Conservation (phyloP, 2,797 vertebrate genomes). For the Epinephelus malabaricus region DNA sequence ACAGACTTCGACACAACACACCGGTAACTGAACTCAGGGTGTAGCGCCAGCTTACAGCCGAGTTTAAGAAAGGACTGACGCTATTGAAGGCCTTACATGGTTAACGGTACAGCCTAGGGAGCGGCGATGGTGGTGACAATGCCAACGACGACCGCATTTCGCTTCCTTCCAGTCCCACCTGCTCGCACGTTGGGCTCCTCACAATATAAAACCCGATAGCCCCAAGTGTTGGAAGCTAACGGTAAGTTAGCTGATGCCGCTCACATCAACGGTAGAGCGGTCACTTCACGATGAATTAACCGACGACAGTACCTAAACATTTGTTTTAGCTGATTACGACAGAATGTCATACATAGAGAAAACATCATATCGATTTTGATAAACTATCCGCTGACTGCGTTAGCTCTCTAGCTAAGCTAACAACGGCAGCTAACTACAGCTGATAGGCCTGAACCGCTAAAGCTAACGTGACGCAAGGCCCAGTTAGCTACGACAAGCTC, state of each 20-base stretch:
- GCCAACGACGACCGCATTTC: constrained; percentile 31
- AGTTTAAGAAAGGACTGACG: rapidly evolving
- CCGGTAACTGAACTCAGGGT: background rate
- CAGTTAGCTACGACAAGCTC: constrained; percentile 12
- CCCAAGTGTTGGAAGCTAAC: constrained; percentile 49
- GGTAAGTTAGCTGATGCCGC: constrained; percentile 11
- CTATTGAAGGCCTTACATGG: background rate
- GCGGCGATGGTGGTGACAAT: background rate
- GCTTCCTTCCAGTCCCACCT: constrained; percentile 44
- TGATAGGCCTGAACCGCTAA: constrained; percentile 62
- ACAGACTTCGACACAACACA: too few species aligned
- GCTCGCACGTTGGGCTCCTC: constrained; percentile 53
- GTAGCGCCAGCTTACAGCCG: too few species aligned
- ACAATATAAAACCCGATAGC: constrained; percentile 25
- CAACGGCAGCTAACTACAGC: constrained; percentile 14
- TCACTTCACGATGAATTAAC: background rate
- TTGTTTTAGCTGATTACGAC: rapidly evolving
- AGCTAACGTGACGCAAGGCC: constrained; percentile 72
- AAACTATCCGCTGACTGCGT: background rate
- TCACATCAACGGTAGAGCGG: background rate
- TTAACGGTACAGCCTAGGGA: background rate
- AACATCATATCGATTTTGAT: background rate
- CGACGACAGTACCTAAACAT: rapidly evolving
- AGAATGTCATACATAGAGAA: rapidly evolving
- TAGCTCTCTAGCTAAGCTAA: constrained; percentile 37